phyloP scores from a whole-genome alignment of 2,113 vertebrate species.

The Anhinga rufa region DNA sequence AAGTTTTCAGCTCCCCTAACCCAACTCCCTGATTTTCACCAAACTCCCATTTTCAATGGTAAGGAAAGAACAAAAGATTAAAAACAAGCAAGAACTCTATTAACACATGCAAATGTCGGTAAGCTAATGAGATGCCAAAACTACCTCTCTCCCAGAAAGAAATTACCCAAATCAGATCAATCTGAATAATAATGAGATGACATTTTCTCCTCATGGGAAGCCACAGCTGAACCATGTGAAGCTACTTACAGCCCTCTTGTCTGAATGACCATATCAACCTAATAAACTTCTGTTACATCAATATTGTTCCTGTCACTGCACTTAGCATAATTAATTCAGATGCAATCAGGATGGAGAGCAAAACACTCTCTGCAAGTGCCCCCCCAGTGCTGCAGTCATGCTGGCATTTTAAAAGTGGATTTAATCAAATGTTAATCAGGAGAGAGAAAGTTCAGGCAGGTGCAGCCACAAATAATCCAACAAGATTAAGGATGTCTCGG shows the following conservation, averaged over 20 bases:
- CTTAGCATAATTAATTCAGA: slow-evolving; percentile 61
- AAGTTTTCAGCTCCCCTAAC: neutral
- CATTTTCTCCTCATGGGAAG: slow-evolving; percentile 32
- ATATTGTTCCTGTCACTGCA: slow-evolving; percentile 61
- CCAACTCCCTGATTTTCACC: neutral
- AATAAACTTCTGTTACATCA: slow-evolving; percentile 64
- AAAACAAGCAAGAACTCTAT: slow-evolving; percentile 41
- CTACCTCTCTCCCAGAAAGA: neutral
- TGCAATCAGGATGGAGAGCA: slow-evolving; percentile 61
- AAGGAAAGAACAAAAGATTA: neutral
- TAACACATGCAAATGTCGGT: slow-evolving; percentile 37
- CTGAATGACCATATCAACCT: slow-evolving; percentile 54
- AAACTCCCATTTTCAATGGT: neutral
- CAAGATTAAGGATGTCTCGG: slow-evolving; percentile 19
- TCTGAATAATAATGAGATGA: slow-evolving; percentile 55
- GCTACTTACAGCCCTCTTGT: slow-evolving; percentile 2
- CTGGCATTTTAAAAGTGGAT: slow-evolving; percentile 55
- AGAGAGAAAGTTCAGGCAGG: slow-evolving; percentile 54
- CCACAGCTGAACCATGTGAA: neutral
- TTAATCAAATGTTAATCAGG: slow-evolving; percentile 69
- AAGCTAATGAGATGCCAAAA: slow-evolving; percentile 50
- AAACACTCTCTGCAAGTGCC: slow-evolving; percentile 2
- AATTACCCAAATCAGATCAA: slow-evolving; percentile 47
- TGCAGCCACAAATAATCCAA: slow-evolving; percentile 44
- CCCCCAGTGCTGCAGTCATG: neutral